Conservation (phyloP, 2,113 vertebrate genomes). For the Larimichthys crocea region DNA sequence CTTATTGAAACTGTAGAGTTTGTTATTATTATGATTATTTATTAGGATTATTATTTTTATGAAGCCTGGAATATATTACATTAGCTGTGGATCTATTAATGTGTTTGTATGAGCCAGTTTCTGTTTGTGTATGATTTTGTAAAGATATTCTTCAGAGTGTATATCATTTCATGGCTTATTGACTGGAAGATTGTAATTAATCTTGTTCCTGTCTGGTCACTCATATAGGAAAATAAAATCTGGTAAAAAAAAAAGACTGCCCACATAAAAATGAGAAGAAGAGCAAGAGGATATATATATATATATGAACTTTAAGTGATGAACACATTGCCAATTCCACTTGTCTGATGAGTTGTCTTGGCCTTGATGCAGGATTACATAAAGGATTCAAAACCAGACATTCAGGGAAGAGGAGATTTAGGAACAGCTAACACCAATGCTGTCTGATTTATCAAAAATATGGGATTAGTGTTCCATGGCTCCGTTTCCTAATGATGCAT, state of each 20-base stretch:
- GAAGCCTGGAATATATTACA: not conserved
- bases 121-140: not conserved
- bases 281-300: too few species aligned
- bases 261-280: constrained; percentile 17
- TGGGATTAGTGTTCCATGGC: constrained; percentile 64
- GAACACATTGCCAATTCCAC: constrained; percentile 56
- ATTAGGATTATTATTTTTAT: too few species aligned
- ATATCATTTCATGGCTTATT: constrained; percentile 15
- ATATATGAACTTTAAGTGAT: constrained; percentile 40
- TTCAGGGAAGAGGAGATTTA: constrained; percentile 67
- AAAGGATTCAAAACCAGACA: constrained; percentile 65
- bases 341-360: constrained; percentile 47
- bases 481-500: constrained; percentile 56
- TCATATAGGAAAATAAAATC: not conserved
- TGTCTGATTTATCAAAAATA: constrained; percentile 71
- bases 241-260: not conserved
- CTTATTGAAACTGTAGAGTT: not conserved
- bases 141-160: not conserved
- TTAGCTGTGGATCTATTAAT: not conserved
- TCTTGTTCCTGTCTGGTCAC: not conserved
- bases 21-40: too few species aligned
- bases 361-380: constrained; percentile 66
- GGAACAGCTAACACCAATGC: constrained; percentile 58
- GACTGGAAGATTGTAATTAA: not conserved
- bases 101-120: not conserved